Evolutionary conservation across 1,140 invertebrate species (phyloP).

Genomic region (Calephelis virginiensis): DNA sequence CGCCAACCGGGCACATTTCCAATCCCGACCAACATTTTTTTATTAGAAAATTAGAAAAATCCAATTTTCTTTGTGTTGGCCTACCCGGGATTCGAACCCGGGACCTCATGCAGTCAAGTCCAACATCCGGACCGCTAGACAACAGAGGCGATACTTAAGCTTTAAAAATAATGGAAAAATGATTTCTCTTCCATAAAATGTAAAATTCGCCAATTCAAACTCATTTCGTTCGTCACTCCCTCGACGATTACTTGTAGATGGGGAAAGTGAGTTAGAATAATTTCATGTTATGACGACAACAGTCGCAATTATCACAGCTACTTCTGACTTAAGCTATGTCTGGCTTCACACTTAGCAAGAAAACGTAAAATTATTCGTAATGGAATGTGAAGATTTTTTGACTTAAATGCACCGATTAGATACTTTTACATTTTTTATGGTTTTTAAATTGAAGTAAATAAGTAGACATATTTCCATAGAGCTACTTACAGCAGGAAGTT

Average conservation of each 20-base stretch:
- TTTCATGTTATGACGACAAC: slow-evolving; percentile 16
- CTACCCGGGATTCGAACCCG: no score
- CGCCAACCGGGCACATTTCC: no score
- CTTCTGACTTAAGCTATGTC: slow-evolving; percentile 8
- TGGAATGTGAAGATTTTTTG: slow-evolving; percentile 8
- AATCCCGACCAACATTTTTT: no score
- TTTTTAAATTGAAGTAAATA: no score
- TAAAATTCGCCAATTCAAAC: neutral
- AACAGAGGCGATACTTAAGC: no score
- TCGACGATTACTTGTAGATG: slow-evolving; percentile 3
- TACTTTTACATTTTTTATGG: no score
- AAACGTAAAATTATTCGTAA: slow-evolving; percentile 14
- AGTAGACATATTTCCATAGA: no score
- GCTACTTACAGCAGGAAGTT: no score
- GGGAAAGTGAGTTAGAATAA: slow-evolving; percentile 15
- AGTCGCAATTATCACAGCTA: slow-evolving; percentile 15
- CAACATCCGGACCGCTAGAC: no score
- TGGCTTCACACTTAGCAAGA: slow-evolving; percentile 13
- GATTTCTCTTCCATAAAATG: slow-evolving; percentile 1
- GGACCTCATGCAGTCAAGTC: no score
- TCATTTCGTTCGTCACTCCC: neutral
- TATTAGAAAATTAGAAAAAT: no score
- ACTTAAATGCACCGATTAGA: slow-evolving; percentile 6
- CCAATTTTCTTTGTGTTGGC: no score
- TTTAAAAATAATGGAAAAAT: neutral